Percentiles rank a stretch among this genome's conserved stretches.
phyloP scores from a whole-genome alignment of 2,888 invertebrate genomes.

The Falcaria lacertinaria region DNA sequence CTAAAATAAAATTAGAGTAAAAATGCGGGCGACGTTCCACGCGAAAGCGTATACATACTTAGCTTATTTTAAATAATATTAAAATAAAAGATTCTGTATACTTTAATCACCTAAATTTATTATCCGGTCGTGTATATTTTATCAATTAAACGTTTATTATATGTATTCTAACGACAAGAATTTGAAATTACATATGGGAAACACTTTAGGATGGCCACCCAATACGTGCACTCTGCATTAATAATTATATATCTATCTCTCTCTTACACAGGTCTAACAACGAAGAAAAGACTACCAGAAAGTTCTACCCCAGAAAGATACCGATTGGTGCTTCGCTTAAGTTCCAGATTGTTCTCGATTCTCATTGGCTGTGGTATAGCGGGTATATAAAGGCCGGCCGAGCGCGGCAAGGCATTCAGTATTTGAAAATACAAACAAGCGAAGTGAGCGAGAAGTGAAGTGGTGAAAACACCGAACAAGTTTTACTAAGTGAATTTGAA shows the following conservation, averaged over 20 bases:
- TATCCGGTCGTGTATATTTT: too few species aligned
- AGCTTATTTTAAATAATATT: too few species aligned
- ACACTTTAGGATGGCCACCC: conserved; percentile 19
- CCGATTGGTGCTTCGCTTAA: conserved; percentile 38
- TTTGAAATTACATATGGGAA: conserved; percentile 16
- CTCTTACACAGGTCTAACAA: conserved; percentile 9
- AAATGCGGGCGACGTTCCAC: too few species aligned
- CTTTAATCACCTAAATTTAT: too few species aligned
- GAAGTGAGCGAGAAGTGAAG: conserved; percentile 25
- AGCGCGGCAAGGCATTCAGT: conserved; percentile 57
- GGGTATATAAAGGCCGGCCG: conserved; percentile 38
- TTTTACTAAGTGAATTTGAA: conserved; percentile 8
- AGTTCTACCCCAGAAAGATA: conserved; percentile 23
- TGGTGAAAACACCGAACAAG: conserved; percentile 32
- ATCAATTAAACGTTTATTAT: too few species aligned
- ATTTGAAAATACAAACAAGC: conserved; percentile 51
- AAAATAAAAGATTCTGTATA: too few species aligned
- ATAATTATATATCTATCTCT: conserved; percentile 16
- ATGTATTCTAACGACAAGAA: too few species aligned
- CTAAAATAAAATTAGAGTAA: too few species aligned
- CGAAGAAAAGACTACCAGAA: conserved; percentile 30
- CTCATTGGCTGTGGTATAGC: conserved; percentile 33
- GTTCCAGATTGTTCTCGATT: conserved; percentile 46
- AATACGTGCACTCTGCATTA: conserved; percentile 18
- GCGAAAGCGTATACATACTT: too few species aligned